Conservation (phyloP, 37 sponge, comb jelly and placozoan species). For the Diacarnus erythraeanus region DNA sequence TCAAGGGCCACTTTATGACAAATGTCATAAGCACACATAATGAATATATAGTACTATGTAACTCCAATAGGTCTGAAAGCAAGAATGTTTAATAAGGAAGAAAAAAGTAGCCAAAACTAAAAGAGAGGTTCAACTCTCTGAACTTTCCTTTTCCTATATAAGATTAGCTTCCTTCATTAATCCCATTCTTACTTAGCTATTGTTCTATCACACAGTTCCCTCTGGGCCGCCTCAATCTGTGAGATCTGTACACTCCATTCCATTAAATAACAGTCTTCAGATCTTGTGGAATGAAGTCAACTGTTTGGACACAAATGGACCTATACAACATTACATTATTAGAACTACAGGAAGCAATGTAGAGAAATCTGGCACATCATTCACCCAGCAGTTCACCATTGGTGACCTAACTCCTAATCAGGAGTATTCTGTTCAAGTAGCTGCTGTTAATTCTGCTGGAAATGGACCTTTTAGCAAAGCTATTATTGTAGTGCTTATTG, state of each 20-base stretch:
- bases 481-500: background rate
- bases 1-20: no score
- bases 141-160: no score
- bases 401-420: background rate
- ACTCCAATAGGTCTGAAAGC: no score
- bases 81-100: no score
- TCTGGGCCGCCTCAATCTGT: background rate
- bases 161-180: no score
- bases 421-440: constrained; percentile 21
- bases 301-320: background rate
- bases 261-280: background rate
- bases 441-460: constrained; percentile 16
- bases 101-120: no score
- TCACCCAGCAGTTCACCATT: background rate
- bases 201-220: no score
- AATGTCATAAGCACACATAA: no score
- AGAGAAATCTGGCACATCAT: background rate
- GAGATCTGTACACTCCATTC: background rate
- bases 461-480: constrained; percentile 6
- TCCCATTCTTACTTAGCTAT: no score
- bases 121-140: no score
- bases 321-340: background rate
- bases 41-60: no score
- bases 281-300: background rate
- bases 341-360: background rate